A percentile compares a stretch with the other conserved stretches of the same genome.
Conservation (phyloP, 2,797 vertebrate species). For the Falco columbarius region DNA sequence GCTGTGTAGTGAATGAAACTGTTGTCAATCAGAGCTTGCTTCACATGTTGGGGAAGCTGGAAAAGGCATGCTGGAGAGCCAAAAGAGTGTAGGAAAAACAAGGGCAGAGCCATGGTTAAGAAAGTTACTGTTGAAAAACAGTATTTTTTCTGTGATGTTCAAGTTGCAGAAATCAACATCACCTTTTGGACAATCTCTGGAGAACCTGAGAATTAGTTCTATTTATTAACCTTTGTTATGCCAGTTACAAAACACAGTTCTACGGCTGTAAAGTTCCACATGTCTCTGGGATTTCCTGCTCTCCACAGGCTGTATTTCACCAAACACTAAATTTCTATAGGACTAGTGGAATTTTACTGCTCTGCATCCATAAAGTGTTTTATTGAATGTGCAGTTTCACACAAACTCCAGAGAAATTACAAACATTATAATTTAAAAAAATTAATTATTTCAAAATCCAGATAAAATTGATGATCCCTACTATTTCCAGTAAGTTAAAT, state of each 20-base stretch:
- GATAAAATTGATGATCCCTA: neutral
- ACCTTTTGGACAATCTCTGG: neutral
- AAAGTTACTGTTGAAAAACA: neutral
- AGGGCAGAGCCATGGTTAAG: neutral
- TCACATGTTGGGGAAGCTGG: neutral
- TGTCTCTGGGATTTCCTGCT: conserved; percentile 29
- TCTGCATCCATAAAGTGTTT: neutral
- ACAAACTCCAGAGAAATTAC: neutral
- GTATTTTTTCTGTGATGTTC: neutral
- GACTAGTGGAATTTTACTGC: neutral
- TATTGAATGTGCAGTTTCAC: neutral
- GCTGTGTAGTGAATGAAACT: neutral
- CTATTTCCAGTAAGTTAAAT: neutral
- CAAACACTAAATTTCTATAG: neutral
- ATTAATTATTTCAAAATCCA: neutral
- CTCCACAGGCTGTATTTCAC: neutral
- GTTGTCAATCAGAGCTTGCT: neutral
- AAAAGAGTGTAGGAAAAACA: neutral
- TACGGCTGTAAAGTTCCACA: neutral
- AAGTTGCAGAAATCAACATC: neutral
- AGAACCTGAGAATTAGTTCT: neutral
- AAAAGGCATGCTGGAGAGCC: neutral
- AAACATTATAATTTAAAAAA: neutral
- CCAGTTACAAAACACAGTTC: neutral
- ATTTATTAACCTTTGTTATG: neutral